Evolutionary conservation across 2,797 vertebrate species (phyloP), one percentile per base, ranked within the genome.

Genomic region (Lophotriccus pileatus): DNA sequence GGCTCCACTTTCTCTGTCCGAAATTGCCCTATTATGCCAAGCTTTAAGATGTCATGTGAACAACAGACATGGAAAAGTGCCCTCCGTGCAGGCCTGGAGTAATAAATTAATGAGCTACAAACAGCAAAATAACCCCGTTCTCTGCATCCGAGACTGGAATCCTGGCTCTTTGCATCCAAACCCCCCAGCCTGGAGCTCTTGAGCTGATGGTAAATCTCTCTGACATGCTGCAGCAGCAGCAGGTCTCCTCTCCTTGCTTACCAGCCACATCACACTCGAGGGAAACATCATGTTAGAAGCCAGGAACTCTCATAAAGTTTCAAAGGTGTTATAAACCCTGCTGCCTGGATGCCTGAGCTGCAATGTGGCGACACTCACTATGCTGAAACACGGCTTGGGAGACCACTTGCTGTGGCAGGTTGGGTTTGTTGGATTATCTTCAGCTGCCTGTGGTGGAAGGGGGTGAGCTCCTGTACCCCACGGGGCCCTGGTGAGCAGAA

Each of bases 81-180:
- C 87, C 78, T 77, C 64, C 21, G 12, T 25, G 10, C 36, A 77
- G 46, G 90, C 92, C 84, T 77, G 27, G 75, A 79, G 88, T 58
- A 83, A 83, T 50, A 89, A 94, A 93, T 78, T 91, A 96, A 97
- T 34, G 69, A 97, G 81, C 56, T 93, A 23, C 50, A 87, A 83
- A 78, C 75, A 87, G 39, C 36, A 83, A 80, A 94, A 72, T 28
- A 91, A 39, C 74, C 10, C 6, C 18, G 37, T 62, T 74, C n/a
- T 87, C n/a, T 58, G 64, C 44, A 68, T 82, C 70, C 32, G 77
- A 81, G 69, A 28, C 69, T 68, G 78, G 63, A 34, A 80, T 49
- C 68, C 64, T 68, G 70, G 47, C 47, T 87, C 36, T 81, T 34
- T 0, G 4, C 30, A 22, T 84, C 19, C 47, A 68, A 72, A 62